Conservation (phyloP, 2,888 invertebrate genomes). For the Scelioninae gen. 1 region DNA sequence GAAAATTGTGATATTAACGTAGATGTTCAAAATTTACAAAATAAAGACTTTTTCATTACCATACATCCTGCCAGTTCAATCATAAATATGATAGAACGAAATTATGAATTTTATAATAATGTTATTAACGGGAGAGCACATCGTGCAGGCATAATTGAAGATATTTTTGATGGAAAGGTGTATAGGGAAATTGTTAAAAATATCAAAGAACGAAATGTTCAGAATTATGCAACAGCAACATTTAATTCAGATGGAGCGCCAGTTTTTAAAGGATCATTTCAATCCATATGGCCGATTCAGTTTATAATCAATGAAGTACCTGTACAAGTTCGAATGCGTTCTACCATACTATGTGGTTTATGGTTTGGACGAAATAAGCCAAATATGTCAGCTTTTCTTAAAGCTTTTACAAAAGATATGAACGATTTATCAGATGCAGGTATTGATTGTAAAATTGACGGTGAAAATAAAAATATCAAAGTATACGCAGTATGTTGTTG, state of each 20-base stretch:
- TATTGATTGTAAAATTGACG: not conserved
- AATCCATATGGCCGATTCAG: slow-evolving; percentile 28
- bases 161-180: slow-evolving; percentile 2
- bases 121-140: not conserved
- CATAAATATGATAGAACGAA: not conserved
- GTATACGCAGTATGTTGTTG: slow-evolving; percentile 11
- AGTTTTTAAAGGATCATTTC: slow-evolving; percentile 4
- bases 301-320: slow-evolving; percentile 4
- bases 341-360: not conserved
- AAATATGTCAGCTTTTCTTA: not conserved
- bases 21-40: not conserved
- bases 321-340: not conserved
- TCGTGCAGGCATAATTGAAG: slow-evolving; percentile 1
- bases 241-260: slow-evolving; percentile 15
- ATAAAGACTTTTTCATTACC: slow-evolving; percentile 14
- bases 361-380: slow-evolving; percentile 23
- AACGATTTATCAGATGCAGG: not conserved
- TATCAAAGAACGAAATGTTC: not conserved
- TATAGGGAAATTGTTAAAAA: slow-evolving; percentile 11
- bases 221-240: not conserved
- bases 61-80: not conserved
- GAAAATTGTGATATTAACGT: not conserved
- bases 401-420: not conserved
- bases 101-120: slow-evolving; percentile 13
- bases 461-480: not conserved